Percentiles rank a stretch among this genome's conserved stretches.
These are phyloP conservation scores for Esperia sulphurella DNA, from an alignment of 2,888 invertebrate species.

Conservation along the genomic window DNA sequence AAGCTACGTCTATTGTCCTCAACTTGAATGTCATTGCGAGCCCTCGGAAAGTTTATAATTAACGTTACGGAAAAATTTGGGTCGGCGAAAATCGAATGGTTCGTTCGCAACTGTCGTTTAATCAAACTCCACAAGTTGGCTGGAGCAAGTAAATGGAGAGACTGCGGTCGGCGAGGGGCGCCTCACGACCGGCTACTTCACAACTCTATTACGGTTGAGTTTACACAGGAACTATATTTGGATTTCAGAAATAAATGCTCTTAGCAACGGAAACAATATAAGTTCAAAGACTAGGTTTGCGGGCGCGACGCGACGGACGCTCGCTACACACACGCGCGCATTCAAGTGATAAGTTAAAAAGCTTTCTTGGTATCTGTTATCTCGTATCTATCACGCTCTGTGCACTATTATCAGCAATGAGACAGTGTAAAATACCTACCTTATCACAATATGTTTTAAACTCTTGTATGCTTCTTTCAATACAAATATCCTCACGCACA, in stretches of 20 bases:
- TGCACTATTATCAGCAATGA: too few relatives aligned
- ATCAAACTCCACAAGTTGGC: conserved; percentile 42
- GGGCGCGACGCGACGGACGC: background rate
- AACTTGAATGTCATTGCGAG: conserved; percentile 35
- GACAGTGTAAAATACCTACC: too few relatives aligned
- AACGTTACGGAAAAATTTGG: conserved; percentile 48
- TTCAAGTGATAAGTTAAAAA: too few relatives aligned
- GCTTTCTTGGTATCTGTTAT: too few relatives aligned
- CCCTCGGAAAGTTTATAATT: conserved; percentile 56
- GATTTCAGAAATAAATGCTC: too few relatives aligned
- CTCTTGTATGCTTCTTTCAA: too few relatives aligned
- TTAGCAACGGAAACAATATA: too few relatives aligned
- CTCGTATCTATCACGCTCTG: too few relatives aligned
- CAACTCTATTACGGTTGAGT: conserved; percentile 19
- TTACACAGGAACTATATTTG: conserved; percentile 9
- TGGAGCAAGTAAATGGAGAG: conserved; percentile 16
- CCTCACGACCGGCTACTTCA: conserved; percentile 14
- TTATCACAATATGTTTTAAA: too few relatives aligned
- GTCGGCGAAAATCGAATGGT: conserved; percentile 41
- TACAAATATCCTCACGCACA: too few relatives aligned
- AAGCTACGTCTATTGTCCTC: conserved; percentile 46
- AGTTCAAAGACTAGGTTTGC: too few relatives aligned
- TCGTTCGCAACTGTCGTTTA: conserved; percentile 35
- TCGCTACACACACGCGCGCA: too few relatives aligned
- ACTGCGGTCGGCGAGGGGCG: conserved; percentile 7